Evolutionary conservation across 2,797 vertebrate genomes (phyloP), one percentile per base, ranked within the genome.

Genomic region (Ctenopoma kingsleyae): DNA sequence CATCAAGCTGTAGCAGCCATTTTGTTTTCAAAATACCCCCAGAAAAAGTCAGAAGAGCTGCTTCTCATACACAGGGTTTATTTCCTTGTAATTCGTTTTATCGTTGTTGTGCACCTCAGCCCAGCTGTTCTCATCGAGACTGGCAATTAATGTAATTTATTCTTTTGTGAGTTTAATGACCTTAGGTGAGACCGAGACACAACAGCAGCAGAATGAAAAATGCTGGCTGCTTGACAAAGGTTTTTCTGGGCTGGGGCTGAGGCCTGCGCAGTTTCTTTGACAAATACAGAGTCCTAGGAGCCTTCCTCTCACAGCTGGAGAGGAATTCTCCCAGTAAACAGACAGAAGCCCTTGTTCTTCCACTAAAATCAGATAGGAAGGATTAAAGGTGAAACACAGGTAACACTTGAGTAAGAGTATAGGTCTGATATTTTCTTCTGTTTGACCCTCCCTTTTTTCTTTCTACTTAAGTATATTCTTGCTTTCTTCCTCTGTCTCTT

Each of bases 121-220:
- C 88, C 93, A 93, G 92, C 91, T 94, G 93, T 94, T 92, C 88
- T 90, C 84, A 87, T 90, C 51, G 68, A 89, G 78, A 80, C 88
- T 78, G 76, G 89, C 88, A 89, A 92, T 93, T 91, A 93, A 94
- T 93, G 87, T 92, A 92, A 91, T 93, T 93, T 90, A 91, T 93
- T 92, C 82, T 88, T 92, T 89, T 93, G 91, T 89, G 92, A 89
- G 89, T 94, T 93, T 91, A 90, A 92, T 91, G 88, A 91, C 91
- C 88, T 92, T 85, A 89, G 91, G 92, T 92, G 89, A 89, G 87
- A 92, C 78, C 63, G 53, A 89, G 89, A 91, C 83, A 78, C 83
- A 91, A 85, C 87, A 89, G 82, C 83, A 83, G 79, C 56, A 71
- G 69, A 80, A 81, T 87, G 80, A 93, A 87, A 87, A 91, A 90